Percentiles rank a stretch among this genome's conserved stretches.
phyloP scores from a whole-genome alignment of 2,113 vertebrate species.

The Trachemys scripta region DNA sequence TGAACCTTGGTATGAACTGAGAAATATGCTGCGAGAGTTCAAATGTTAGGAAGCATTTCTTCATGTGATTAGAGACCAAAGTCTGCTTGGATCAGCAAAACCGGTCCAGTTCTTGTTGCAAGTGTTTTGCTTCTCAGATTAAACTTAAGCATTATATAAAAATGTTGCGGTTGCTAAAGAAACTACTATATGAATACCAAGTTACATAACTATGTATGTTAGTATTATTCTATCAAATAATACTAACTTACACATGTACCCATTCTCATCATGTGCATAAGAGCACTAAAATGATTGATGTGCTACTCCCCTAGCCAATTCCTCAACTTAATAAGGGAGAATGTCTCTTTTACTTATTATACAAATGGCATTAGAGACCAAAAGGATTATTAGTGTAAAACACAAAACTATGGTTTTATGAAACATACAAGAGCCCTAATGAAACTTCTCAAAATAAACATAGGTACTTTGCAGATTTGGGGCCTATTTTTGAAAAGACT shows the following conservation, averaged over 20 bases:
- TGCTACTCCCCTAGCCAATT: background rate
- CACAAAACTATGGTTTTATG: rapidly evolving
- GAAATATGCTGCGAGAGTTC: background rate
- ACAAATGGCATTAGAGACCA: background rate
- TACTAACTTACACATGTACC: background rate
- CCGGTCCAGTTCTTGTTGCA: rapidly evolving
- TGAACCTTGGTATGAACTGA: background rate
- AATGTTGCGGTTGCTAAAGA: background rate
- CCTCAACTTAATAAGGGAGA: background rate
- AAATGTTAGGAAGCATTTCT: background rate
- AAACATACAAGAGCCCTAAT: background rate
- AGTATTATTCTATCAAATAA: background rate
- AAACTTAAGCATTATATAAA: background rate
- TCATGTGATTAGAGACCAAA: rapidly evolving
- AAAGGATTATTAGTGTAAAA: background rate
- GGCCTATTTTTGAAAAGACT: background rate
- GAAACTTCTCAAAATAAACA: background rate
- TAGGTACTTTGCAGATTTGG: background rate
- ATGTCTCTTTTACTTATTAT: background rate
- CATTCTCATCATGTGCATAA: rapidly evolving
- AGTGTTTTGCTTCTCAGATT: background rate
- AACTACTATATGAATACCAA: background rate
- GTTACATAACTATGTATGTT: background rate
- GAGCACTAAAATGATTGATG: background rate
- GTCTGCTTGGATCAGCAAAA: background rate